phyloP scores from a whole-genome alignment of 2,797 vertebrate genomes.

The Erpetoichthys calabaricus region DNA sequence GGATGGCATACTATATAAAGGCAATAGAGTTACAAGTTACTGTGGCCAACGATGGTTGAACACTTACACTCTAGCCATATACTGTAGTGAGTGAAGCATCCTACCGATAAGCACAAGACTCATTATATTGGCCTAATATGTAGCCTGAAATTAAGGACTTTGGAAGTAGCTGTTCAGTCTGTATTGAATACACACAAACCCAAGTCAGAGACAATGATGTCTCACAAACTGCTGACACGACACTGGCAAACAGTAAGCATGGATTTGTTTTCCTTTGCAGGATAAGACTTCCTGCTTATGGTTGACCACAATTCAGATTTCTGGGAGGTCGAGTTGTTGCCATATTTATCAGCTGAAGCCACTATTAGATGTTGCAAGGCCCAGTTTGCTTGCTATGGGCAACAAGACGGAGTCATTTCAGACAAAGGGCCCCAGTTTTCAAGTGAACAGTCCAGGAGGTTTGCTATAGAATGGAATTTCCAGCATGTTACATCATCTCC shows the following conservation, averaged over 20 bases:
- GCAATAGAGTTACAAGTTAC: not conserved
- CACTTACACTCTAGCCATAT: not conserved
- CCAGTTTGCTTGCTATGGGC: not conserved
- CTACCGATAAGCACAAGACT: not conserved
- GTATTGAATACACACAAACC: not conserved
- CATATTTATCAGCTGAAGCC: not conserved
- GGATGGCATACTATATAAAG: too few species aligned
- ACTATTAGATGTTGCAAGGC: not conserved
- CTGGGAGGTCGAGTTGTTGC: not conserved
- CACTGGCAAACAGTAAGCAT: conserved; percentile 3
- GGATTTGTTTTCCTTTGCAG: not conserved
- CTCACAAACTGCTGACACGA: not conserved
- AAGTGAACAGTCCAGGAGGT: too few species aligned
- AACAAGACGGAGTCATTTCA: not conserved
- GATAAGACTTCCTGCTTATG: not conserved
- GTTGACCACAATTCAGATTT: not conserved
- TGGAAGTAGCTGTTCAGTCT: too few species aligned
- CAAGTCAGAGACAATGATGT: not conserved
- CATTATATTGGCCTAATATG: not conserved
- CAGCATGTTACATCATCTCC: too few species aligned
- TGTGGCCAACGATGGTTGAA: not conserved
- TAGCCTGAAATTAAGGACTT: not conserved
- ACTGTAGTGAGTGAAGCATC: not conserved
- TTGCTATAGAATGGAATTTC: too few species aligned
- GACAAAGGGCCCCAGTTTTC: not conserved